Evolutionary conservation across 2,888 invertebrate genomes (phyloP), one percentile per base, ranked within the genome.

Genomic region (Lasius platythorax): DNA sequence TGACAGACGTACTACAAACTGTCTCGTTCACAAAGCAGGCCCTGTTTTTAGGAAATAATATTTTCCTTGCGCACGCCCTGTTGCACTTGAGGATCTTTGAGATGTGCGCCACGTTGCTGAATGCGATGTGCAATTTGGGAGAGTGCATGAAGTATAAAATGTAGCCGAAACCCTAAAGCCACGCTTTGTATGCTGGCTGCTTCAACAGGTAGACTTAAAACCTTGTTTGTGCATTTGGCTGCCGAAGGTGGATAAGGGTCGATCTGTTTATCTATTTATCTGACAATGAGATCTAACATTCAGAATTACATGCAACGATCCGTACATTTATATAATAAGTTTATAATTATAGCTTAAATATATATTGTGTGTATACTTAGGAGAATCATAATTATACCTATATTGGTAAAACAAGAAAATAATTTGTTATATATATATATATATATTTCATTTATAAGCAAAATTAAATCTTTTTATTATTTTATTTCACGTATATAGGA

Each of bases 1-100:
- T 81, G 91, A 85, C 87, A 90, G 89, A 87, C 90, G 85, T 84
- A 88, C 89, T 90, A 83, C 83, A 88, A 87, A 85, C 87, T 87
- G 90, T 89, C 90, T 61, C 83, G 68, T 12, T 85, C 89, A 89
- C 90, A 90, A 87, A 89, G 89, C 89, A 75, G 61, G 46, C 58
- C 84, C 83, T 87, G 85, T 90, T 90, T 88, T 90, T 88, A 88
- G 86, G 76, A 87, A 87, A 89, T 86, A 90, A 87, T 90, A 87
- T 88, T 89, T 89, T 89, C 67, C 70, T 72, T 43, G 72, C 58
- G 46, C 30, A 12, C 18, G 30, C 68, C 12, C 64, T 50, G 56
- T 50, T 15, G 64, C 78, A 79, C 63, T 37, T 33, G 40, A 67
- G 46, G n/a, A 56, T 28, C 70, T 68, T 40, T 63, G 43, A n/a